These are phyloP conservation scores for Meliscaeva auricollis DNA, from an alignment of 2,888 invertebrate species.

Conservation along the genomic window DNA sequence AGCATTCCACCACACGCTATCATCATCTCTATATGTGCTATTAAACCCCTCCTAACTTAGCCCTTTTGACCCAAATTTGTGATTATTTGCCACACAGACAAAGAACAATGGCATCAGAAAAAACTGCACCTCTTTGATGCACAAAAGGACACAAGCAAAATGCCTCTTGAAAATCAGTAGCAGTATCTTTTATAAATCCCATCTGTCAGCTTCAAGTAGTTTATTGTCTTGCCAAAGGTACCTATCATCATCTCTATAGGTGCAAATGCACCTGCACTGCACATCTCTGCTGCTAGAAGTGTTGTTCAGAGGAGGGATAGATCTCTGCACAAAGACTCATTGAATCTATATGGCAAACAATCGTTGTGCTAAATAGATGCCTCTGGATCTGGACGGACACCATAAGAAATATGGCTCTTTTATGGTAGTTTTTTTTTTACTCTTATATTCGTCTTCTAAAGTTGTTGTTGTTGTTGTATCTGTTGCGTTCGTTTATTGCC, in stretches of 20 bases:
- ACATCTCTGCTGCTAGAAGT: slow-evolving; percentile 27
- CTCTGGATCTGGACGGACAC: slow-evolving; percentile 41
- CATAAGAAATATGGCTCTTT: slow-evolving; percentile 20
- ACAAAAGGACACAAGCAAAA: slow-evolving; percentile 28
- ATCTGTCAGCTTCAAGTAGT: slow-evolving; percentile 68
- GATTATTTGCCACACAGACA: slow-evolving; percentile 26
- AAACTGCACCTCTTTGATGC: slow-evolving; percentile 16
- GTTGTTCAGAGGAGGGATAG: slow-evolving; percentile 3
- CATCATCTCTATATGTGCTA: not conserved
- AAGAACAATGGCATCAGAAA: slow-evolving; percentile 46
- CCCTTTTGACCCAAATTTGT: slow-evolving; percentile 72
- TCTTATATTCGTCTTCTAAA: not conserved
- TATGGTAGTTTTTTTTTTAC: no score
- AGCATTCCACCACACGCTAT: slow-evolving; percentile 13
- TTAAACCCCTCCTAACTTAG: slow-evolving; percentile 28
- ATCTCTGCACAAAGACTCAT: slow-evolving; percentile 43
- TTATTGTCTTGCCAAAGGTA: slow-evolving; percentile 67
- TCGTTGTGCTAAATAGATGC: slow-evolving; percentile 59
- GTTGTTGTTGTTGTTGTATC: slow-evolving; percentile 28
- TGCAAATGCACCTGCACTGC: slow-evolving; percentile 28
- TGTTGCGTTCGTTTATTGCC: slow-evolving; percentile 64
- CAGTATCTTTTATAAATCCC: slow-evolving; percentile 53
- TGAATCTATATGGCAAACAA: slow-evolving; percentile 62
- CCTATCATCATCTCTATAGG: slow-evolving; percentile 3
- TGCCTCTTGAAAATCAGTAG: slow-evolving; percentile 63